Evolutionary conservation across 37 sponge, comb jelly and placozoan species (phyloP).

Genomic region (Oscarella lobularis): DNA sequence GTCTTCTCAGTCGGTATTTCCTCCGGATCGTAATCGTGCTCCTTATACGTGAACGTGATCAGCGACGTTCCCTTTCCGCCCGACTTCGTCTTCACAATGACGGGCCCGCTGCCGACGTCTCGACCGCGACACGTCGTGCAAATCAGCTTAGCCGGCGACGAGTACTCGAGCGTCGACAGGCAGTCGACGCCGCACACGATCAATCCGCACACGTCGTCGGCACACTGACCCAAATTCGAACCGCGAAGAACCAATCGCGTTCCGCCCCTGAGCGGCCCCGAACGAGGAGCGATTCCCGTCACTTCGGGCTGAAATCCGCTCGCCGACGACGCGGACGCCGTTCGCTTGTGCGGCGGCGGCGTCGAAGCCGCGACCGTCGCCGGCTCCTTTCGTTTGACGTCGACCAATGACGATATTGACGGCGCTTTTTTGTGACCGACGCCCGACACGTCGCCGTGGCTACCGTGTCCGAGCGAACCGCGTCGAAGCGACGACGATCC

Average conservation of each 20-base stretch:
- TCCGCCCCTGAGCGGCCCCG: constrained; percentile 39
- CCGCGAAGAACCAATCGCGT: constrained; percentile 56
- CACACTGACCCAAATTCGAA: constrained; percentile 38
- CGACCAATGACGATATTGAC: not conserved
- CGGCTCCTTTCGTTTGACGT: not conserved
- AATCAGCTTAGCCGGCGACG: constrained; percentile 35
- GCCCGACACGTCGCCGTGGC: not conserved
- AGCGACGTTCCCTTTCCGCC: constrained; percentile 61
- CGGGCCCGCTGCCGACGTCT: constrained; percentile 54
- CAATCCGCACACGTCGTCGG: constrained; percentile 42
- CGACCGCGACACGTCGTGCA: not conserved
- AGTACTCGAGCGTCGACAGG: constrained; percentile 54
- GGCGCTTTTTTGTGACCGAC: not conserved
- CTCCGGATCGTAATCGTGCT: not conserved
- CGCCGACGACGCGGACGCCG: not conserved
- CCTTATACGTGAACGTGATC: constrained; percentile 37
- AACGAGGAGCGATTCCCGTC: constrained; percentile 61
- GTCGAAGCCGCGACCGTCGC: not conserved
- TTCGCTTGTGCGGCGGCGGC: not conserved
- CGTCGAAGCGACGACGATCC: not conserved
- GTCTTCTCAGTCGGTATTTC: not conserved
- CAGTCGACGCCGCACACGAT: constrained; percentile 69
- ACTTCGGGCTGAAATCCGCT: constrained; percentile 31
- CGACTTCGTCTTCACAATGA: constrained; percentile 50
- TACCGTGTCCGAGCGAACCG: no score